Percentiles rank a stretch among this genome's conserved stretches.
Conservation (phyloP, 2,797 vertebrate genomes). For the Vespertilio murinus region DNA sequence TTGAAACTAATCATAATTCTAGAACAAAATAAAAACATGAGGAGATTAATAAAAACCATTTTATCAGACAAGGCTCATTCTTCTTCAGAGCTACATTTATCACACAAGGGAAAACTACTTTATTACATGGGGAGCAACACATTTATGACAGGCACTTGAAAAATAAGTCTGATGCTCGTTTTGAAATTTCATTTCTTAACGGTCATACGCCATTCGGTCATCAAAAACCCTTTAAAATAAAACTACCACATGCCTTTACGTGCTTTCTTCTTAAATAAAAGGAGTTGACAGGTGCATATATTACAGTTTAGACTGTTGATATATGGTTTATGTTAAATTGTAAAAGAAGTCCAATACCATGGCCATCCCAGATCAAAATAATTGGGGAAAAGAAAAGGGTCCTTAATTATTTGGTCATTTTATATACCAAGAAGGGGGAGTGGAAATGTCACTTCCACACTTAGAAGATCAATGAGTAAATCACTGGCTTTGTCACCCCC, state of each 20-base stretch:
- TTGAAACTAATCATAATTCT: conserved; percentile 75
- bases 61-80: conserved; percentile 67
- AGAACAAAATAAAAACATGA: conserved; percentile 75
- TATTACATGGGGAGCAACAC: conserved; percentile 52
- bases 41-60: conserved; percentile 76
- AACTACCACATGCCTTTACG: conserved; percentile 31
- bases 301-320: conserved; percentile 26
- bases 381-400: neutral
- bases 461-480: neutral
- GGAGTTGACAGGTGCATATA: neutral
- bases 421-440: neutral
- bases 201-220: conserved; percentile 38
- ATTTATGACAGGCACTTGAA: conserved; percentile 65
- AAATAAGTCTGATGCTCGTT: conserved; percentile 54
- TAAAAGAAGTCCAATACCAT: conserved; percentile 45
- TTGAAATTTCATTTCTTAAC: conserved; percentile 55
- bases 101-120: conserved; percentile 62
- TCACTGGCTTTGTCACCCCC: neutral
- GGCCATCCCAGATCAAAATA: conserved; percentile 24
- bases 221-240: conserved; percentile 51
- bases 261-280: conserved; percentile 55
- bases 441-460: neutral
- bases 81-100: conserved; percentile 64
- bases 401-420: neutral
- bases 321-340: neutral